Base-by-base conservation (phyloP, 2,113 vertebrate genomes). In the Petrocephalus microphthalmus region DNA sequence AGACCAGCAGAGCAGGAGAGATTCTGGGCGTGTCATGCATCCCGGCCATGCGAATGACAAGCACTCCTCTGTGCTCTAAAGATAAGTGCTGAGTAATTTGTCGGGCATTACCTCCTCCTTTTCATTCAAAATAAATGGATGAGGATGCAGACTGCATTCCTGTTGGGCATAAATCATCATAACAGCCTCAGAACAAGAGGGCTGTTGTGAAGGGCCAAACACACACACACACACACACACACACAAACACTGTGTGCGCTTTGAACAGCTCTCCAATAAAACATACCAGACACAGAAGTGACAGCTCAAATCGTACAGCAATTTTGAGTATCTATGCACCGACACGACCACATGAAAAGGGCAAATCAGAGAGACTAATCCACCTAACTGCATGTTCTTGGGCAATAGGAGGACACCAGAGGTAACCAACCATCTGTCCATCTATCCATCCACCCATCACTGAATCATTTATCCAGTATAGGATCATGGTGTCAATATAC, bases 131-230 rank as follows among this genome's bases (percentile, higher is more conserved):
- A 88, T 52, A 56, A 67, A 64, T 67, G 83, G 42, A 37, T 49
- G 45, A 53, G 88, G 86, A 91, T 89, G 71, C 87, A 86, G 89
- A 71, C 47, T 88, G 67, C 89, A 86, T 86, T 90, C 57, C 49
- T 85, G 78, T 89, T 56, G 56, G 22, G 88, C 82, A 51, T 51
- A n/a, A 89, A 88, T 49, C n/a, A 88, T 86, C 22, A 86, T 83
- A 83, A 49, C 45, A 78, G 29, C 53, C 25, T 33, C 87, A 78
- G 33, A 71, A 89, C 85, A 91, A 89, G 37, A 33, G 17, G 33
- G 51, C 67, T 5, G 3, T 74, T 15, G 78, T 25, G 42, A 47
- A 64, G 54, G 17, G 5, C 64, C 49, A 42, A 33, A 74, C 19
- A 74, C 22, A 51, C 47, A 17, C 64, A 71, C 11, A 22, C 6